Evolutionary conservation across 2,797 vertebrate species (phyloP).

Genomic region (Sebastes paucispinis): DNA sequence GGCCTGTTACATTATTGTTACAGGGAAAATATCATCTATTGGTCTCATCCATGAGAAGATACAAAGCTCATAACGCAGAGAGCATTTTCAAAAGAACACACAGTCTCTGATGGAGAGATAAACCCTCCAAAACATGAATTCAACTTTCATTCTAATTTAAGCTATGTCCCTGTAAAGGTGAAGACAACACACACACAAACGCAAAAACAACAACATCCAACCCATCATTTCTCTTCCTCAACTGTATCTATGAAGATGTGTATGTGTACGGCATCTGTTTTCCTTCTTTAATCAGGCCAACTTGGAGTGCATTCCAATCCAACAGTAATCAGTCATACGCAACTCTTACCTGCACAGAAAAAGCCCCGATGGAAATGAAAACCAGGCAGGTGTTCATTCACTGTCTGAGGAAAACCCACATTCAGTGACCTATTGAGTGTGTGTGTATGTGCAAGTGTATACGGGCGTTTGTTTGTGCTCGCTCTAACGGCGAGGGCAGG

Average conservation of each 20-base stretch:
- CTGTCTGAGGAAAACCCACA: conserved; percentile 40
- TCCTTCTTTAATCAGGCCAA: conserved; percentile 2
- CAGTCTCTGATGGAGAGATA: not conserved
- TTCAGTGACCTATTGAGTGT: conserved; percentile 29
- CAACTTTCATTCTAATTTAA: not conserved
- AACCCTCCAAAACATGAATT: not conserved
- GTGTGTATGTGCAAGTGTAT: conserved; percentile 15
- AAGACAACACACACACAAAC: not conserved
- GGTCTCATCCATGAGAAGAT: not conserved
- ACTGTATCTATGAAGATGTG: not conserved
- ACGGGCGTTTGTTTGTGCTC: conserved; percentile 42
- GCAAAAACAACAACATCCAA: not conserved
- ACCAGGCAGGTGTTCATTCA: conserved; percentile 40
- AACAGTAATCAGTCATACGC: conserved; percentile 52
- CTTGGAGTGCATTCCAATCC: conserved; percentile 31
- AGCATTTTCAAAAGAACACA: not conserved
- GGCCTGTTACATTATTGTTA: not conserved
- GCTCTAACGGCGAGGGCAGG: conserved; percentile 40
- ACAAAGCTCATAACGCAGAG: not conserved
- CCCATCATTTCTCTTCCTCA: not conserved
- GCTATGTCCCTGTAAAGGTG: not conserved
- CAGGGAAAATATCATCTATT: not conserved
- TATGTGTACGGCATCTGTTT: not conserved
- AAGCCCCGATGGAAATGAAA: conserved; percentile 44
- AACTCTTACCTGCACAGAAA: conserved; percentile 21